Base-by-base conservation (phyloP, 2,113 vertebrate species). In the Caretta caretta region DNA sequence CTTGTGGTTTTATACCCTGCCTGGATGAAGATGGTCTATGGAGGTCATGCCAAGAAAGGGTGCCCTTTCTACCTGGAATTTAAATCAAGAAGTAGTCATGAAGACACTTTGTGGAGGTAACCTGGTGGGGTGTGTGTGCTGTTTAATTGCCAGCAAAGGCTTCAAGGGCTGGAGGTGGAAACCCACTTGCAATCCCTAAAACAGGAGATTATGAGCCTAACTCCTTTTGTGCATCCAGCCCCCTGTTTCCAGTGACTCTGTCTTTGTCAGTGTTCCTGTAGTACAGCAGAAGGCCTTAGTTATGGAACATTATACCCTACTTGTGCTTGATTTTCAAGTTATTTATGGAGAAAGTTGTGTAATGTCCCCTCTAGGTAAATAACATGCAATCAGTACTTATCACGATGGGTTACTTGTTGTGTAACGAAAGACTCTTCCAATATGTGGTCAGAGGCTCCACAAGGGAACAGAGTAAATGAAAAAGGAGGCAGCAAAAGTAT, bases 361-460 rank as follows among this genome's bases (percentile, higher is more conserved):
- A 92, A 96, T 83, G 24, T 31, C 4, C 14, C 94, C 20, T 96
- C 56, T 62, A 95, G 56, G 35, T 94, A 87, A 90, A 85, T 90
- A 93, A 82, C 25, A 35, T 27, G 25, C 83, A 90, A 10, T 9
- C 22, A 86, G 78, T 11, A 85, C 90, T 91, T 93, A 65, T 92
- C 93, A 92, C 2, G 20, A 86, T 35, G 42, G 48, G n/a, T 84
- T 94, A 24, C 56, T 93, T 79, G 2, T 50, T 91, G 76, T 84
- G 80, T 80, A 90, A 17, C 5, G 49, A 19, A 82, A 48, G 84
- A 94, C 42, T 76, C 84, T 86, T 95, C 83, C 42, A 96, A 72
- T 12, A 57, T 53, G 53, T 0, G 0, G 65, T 42, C 82, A 81
- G 90, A 92, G 48, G 35, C 76, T 84, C 51, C 80, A 80, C 42